phyloP scores from a whole-genome alignment of 2,797 vertebrate genomes.

The Xenentodon cancila region DNA sequence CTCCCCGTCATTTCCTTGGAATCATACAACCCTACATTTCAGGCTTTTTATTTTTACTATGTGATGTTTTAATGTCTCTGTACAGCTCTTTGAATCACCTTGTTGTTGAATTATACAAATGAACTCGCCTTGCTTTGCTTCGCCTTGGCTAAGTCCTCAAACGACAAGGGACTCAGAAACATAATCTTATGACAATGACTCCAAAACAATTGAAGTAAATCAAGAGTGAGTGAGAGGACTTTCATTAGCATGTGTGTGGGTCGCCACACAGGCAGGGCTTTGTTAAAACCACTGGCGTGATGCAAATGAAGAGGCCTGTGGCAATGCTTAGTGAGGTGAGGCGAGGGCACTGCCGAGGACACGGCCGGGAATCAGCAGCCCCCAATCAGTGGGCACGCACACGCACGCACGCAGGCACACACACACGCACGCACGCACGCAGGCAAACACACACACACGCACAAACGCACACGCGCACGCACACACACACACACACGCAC shows the following conservation, averaged over 20 bases:
- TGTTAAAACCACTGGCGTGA: constrained; percentile 72
- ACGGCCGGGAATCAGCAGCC: constrained; percentile 40
- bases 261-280: constrained; percentile 61
- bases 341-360: constrained; percentile 44
- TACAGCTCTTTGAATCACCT: too few relatives aligned
- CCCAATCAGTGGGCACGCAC: constrained; percentile 11
- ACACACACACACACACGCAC: too few relatives aligned
- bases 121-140: too few relatives aligned
- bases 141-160: constrained; percentile 24
- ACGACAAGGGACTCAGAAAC: constrained; percentile 41
- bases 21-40: constrained; percentile 29
- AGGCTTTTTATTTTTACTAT: too few relatives aligned
- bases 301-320: constrained; percentile 68
- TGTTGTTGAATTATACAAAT: too few relatives aligned
- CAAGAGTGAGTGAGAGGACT: constrained; percentile 55
- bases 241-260: constrained; percentile 51
- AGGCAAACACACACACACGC: too few relatives aligned
- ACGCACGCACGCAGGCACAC: not conserved
- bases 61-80: too few relatives aligned
- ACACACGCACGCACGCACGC: constrained; percentile 3
- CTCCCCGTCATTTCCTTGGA: constrained; percentile 22
- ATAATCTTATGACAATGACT: constrained; percentile 55
- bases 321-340: constrained; percentile 48
- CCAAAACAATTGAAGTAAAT: constrained; percentile 61
- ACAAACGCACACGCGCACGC: too few relatives aligned